Evolutionary conservation across 2,888 invertebrate genomes (phyloP), one percentile per base, ranked within the genome.

Genomic region (Ophonus ardosiacus): DNA sequence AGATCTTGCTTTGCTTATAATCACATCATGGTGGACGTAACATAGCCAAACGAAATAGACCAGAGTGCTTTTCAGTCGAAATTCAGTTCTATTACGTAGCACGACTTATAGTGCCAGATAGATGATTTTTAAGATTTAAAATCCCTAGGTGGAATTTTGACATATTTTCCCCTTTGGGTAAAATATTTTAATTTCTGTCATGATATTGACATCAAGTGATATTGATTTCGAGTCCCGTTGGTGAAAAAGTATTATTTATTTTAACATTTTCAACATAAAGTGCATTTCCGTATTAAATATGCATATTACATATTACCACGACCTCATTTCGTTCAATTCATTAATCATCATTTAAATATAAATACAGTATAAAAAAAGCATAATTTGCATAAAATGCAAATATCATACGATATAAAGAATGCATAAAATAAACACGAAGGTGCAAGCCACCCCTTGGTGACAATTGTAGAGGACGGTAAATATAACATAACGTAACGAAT

Each of bases 1-100:
- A 38, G 31, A 68, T 68, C 68, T 24, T 8, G 68, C 68, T 68
- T 68, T 68, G 68, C 15, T 31, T 68, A 38, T 68, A 68, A 68
- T 68, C 68, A 38, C 68, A 68, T 68, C 38, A 68, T 10, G 43
- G 10, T 51, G 43, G 43, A 51, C 43, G 13, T 51, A 0, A 10
- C 43, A 51, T 31, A 31, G 31, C 43, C 43, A 5, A 13, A 51
- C 43, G 43, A 2, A 51, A 51, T 51, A 51, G 31, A 31, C 31
- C 31, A 31, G 31, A 31, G 31, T 31, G 31, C 31, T 31, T 31
- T 31, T 31, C 31, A 4, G 31, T 5, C 6, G 31, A 6, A 31
- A 31, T 31, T 31, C 31, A 31, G 6, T 31, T 31, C 31, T 31
- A 31, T 31, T 31, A 31, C 31, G 31, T 31, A 31, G 31, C 6